Base-by-base conservation (phyloP, 2,888 invertebrate species). In the Beris morrisii region DNA sequence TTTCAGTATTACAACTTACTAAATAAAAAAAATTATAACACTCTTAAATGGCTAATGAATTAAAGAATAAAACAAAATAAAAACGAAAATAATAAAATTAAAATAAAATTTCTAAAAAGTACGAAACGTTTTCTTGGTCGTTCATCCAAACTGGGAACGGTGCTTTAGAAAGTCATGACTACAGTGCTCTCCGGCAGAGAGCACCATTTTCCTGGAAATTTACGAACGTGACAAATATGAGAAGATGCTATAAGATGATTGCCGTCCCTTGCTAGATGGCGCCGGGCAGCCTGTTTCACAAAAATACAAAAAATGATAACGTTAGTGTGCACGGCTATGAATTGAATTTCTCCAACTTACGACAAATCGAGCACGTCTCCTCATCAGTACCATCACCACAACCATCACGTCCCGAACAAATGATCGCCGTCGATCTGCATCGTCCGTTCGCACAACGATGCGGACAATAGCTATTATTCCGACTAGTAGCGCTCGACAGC, bases 351-450 rank as follows among this genome's bases (percentile, higher is more conserved):
- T 12, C 6, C 4, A 59, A 52, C 93, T 91, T 81, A 95, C 95
- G 88, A 82, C 95, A 95, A 71, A 94, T 90, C 70, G 86, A 84
- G 81, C 95, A 95, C 69, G 88, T 87, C 69, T 86, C 86, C 80
- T 95, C 95, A 76, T 95, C 95, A 52, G 91, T 91, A 72, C 91
- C 91, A 83, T 95, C 95, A 6, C 95, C 95, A 75, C 95, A 95
- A 22, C 95, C 95, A 78, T 95, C 94, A 48, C 91, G 85, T 31
- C 95, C 95, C 12, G 93, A 93, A 79, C 95, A 95, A 4, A 92
- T 88, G 69, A 95, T 92, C 0, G 95, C 94, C 66, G 92, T 91
- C 57, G 93, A 93, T 66, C 95, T 85, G 78, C 95, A 95, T 67
- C 93, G 84, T 2, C 93, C 93, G 79, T 95, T 95, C 69, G 87